Percentiles rank a stretch among this genome's conserved stretches.
Conservation (phyloP, 2,888 invertebrate genomes). For the Herminia tarsipennalis region DNA sequence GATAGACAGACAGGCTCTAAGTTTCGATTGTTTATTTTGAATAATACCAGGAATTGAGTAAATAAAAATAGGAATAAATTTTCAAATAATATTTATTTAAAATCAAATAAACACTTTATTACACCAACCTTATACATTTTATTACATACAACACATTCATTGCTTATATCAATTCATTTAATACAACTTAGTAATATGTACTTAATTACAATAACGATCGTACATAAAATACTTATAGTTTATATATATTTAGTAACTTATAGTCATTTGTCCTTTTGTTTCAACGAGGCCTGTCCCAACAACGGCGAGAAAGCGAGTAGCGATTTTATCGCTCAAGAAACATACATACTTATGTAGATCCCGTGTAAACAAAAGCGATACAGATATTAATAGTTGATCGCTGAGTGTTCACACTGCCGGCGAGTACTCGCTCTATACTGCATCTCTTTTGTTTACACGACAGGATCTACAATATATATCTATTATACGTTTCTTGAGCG, state of each 20-base stretch:
- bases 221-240: slow-evolving; percentile 38
- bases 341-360: too few relatives aligned
- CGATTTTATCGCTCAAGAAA: too few relatives aligned
- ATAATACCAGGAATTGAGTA: neutral
- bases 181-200: slow-evolving; percentile 15
- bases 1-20: too few relatives aligned
- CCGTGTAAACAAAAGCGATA: too few relatives aligned
- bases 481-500: too few relatives aligned
- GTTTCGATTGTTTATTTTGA: too few relatives aligned
- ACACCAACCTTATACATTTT: slow-evolving; percentile 71
- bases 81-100: slow-evolving; percentile 74
- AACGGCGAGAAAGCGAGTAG: too few relatives aligned
- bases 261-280: slow-evolving; percentile 27
- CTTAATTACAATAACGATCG: slow-evolving; percentile 42
- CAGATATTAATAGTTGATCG: too few relatives aligned
- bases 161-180: slow-evolving; percentile 49
- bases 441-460: too few relatives aligned
- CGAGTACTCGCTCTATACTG: too few relatives aligned
- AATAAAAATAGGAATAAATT: slow-evolving; percentile 29
- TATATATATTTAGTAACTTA: slow-evolving; percentile 22
- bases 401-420: too few relatives aligned
- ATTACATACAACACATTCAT: slow-evolving; percentile 71
- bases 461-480: too few relatives aligned
- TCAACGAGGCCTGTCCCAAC: slow-evolving; percentile 5
- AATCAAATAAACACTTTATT: slow-evolving; percentile 77